Evolutionary conservation across 1,140 invertebrate species (phyloP).

Genomic region (Marisa cornuarietis): DNA sequence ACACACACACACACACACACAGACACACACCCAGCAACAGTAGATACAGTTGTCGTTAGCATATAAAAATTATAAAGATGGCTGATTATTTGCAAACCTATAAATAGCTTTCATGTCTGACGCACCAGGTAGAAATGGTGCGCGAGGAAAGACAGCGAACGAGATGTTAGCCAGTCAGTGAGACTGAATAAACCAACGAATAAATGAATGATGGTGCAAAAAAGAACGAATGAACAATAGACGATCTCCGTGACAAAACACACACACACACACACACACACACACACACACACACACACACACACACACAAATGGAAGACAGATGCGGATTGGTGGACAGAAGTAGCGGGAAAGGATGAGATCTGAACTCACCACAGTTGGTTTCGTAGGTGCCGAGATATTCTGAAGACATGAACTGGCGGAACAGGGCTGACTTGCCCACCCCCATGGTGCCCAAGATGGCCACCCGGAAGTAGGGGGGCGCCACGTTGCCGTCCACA

Average conservation of each 20-base stretch:
- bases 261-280: neutral
- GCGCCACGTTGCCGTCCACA: constrained; percentile 21
- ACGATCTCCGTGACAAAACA: neutral
- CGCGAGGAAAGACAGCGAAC: neutral
- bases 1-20: no score
- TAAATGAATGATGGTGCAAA: neutral
- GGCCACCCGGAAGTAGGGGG: constrained; percentile 77
- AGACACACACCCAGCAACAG: no score
- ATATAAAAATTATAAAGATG: neutral
- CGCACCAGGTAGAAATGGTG: no score
- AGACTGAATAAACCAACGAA: neutral
- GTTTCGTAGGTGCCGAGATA: constrained; percentile 93
- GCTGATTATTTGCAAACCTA: no score
- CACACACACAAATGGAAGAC: neutral
- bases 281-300: constrained; percentile 3
- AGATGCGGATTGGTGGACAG: no score
- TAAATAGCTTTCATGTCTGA: no score
- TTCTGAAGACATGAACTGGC: constrained; percentile 93
- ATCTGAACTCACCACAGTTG: constrained; percentile 38
- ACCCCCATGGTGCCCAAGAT: constrained; percentile 87
- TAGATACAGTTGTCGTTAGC: no score
- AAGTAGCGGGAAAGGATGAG: neutral
- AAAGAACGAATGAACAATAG: neutral
- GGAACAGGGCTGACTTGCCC: constrained; percentile 87
- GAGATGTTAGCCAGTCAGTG: neutral